Conservation (phyloP, 2,888 invertebrate genomes). For the Icerya purchasi region DNA sequence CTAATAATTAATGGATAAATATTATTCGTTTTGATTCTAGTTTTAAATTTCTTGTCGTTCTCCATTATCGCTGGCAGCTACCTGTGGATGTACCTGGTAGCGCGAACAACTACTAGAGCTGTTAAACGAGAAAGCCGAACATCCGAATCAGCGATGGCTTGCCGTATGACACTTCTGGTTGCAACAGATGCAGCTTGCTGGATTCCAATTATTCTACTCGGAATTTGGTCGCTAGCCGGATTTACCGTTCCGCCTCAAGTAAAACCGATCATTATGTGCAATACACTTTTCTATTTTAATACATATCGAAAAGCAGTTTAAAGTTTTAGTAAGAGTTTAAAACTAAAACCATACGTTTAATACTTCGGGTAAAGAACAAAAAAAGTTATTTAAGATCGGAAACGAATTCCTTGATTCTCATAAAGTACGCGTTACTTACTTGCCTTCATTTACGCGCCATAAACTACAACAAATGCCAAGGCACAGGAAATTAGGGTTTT, state of each 20-base stretch:
- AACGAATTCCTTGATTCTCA: no score
- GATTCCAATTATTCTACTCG: constrained; percentile 31
- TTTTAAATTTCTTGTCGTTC: constrained; percentile 28
- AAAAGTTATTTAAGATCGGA: no score
- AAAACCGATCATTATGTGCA: background rate
- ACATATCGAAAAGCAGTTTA: background rate
- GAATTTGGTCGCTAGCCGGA: constrained; percentile 27
- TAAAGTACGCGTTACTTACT: no score
- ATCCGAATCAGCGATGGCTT: constrained; percentile 28
- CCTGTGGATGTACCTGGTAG: constrained; percentile 30
- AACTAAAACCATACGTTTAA: background rate
- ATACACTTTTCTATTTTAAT: background rate
- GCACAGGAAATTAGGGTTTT: no score
- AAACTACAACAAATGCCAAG: no score
- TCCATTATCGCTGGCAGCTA: constrained; percentile 28
- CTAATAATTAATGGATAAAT: no score
- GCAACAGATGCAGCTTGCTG: constrained; percentile 31
- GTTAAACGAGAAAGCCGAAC: constrained; percentile 22
- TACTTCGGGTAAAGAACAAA: no score
- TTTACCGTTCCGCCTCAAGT: constrained; percentile 27
- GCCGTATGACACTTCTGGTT: constrained; percentile 30
- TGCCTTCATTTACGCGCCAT: no score
- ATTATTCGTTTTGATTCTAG: constrained; percentile 22
- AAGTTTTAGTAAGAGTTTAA: background rate
- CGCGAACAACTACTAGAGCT: constrained; percentile 26